phyloP scores from a whole-genome alignment of 23 tunicate genomes.

The Botrylloides violaceus region DNA sequence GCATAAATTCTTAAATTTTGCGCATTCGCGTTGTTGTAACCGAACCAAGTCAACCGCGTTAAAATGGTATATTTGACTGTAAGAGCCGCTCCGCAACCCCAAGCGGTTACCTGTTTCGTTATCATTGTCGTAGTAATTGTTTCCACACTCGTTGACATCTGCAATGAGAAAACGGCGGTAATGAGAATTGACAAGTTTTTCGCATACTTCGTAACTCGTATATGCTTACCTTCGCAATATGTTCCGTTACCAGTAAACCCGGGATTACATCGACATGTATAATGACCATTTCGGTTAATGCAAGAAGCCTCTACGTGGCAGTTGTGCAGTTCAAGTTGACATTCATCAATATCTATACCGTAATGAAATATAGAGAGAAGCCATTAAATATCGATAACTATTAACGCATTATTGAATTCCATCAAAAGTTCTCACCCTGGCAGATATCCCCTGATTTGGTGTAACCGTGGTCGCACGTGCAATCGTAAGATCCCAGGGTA shows the following conservation, averaged over 20 bases:
- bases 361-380: neutral
- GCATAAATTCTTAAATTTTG: too few relatives aligned
- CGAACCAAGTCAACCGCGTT: too few relatives aligned
- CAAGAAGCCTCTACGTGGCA: constrained; percentile 13
- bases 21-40: too few relatives aligned
- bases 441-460: constrained; percentile 10
- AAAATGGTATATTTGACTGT: too few relatives aligned
- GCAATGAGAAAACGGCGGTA: neutral
- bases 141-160: neutral
- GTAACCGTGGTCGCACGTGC: constrained; percentile 16
- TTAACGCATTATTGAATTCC: neutral
- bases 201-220: neutral
- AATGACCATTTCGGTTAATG: constrained; percentile 1
- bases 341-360: neutral
- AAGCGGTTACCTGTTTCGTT: too few relatives aligned
- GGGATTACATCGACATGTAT: constrained; percentile 17
- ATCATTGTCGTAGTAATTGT: too few relatives aligned
- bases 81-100: too few relatives aligned
- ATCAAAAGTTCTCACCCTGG: neutral
- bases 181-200: neutral
- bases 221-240: constrained; percentile 4
- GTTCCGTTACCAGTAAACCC: constrained; percentile 12
- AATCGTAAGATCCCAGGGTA: constrained; percentile 22
- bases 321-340: neutral
- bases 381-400: neutral